Conservation (phyloP, 2,888 invertebrate genomes). For the Rhabditophanes sp. region DNA sequence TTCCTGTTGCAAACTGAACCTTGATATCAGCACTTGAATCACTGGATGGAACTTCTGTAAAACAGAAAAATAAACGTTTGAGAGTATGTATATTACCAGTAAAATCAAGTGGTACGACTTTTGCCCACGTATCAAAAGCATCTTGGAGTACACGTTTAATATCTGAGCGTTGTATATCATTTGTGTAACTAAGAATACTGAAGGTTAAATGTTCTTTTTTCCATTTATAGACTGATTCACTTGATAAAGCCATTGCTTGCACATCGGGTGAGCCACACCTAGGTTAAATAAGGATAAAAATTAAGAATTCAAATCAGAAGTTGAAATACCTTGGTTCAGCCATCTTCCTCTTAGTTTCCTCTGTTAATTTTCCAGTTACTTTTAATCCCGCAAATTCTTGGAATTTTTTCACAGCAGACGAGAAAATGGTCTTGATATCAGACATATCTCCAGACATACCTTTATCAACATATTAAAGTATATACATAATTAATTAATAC, state of each 20-base stretch:
- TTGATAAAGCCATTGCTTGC: slow-evolving; percentile 15
- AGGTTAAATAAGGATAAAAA: too few relatives aligned
- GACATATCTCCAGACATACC: slow-evolving; percentile 26
- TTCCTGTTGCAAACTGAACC: slow-evolving; percentile 29
- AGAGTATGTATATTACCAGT: slow-evolving; percentile 2
- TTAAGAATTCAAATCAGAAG: too few relatives aligned
- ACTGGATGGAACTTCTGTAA: slow-evolving; percentile 26
- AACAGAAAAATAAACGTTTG: slow-evolving; percentile 14
- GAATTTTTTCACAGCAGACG: slow-evolving; percentile 33
- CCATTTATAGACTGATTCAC: slow-evolving; percentile 36
- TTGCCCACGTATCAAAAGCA: slow-evolving; percentile 36
- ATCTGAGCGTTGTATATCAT: slow-evolving; percentile 29
- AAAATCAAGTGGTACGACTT: slow-evolving; percentile 17
- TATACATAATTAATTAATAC: slow-evolving; percentile 7
- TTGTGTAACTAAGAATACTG: slow-evolving; percentile 31
- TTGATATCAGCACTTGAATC: slow-evolving; percentile 25
- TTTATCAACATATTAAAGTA: slow-evolving; percentile 2
- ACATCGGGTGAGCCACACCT: slow-evolving; percentile 39
- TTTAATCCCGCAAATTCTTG: slow-evolving; percentile 39
- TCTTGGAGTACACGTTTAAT: slow-evolving; percentile 28
- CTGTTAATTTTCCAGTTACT: slow-evolving; percentile 33
- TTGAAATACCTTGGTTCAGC: too few relatives aligned
- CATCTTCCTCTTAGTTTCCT: slow-evolving; percentile 35
- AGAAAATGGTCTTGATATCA: slow-evolving; percentile 16
- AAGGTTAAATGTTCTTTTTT: slow-evolving; percentile 32